Evolutionary conservation across 37 sponge, comb jelly and placozoan genomes (phyloP).

Genomic region (Eunapius fragilis): DNA sequence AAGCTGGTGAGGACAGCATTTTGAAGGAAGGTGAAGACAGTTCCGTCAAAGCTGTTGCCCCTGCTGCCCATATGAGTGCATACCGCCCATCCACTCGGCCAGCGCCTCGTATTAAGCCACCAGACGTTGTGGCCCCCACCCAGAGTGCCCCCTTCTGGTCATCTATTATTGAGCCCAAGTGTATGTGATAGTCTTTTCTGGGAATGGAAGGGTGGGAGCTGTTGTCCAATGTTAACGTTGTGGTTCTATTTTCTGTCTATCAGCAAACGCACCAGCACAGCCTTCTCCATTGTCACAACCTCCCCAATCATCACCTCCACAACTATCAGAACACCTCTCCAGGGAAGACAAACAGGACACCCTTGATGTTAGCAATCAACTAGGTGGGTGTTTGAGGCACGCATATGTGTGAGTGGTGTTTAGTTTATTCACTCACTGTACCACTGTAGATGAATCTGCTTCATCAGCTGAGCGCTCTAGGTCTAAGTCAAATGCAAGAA

Average conservation of each 20-base stretch:
- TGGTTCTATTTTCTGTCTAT: background rate
- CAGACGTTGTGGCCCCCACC: background rate
- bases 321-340: background rate
- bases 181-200: background rate
- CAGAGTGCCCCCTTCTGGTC: background rate
- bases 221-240: background rate
- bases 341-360: background rate
- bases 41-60: background rate
- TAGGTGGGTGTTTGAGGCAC: background rate
- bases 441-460: background rate
- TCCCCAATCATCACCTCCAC: background rate
- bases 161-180: background rate
- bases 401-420: too few relatives aligned
- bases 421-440: background rate
- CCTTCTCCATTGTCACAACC: background rate
- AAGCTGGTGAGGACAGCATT: background rate
- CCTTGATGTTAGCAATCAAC: background rate
- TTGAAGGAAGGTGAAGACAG: background rate
- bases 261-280: background rate
- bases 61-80: constrained; percentile 14
- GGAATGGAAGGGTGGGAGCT: background rate
- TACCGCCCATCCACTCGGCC: constrained; percentile 47
- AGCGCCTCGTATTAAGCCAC: background rate
- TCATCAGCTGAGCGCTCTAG: constrained; percentile 13
- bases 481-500: constrained; percentile 49